Conservation (phyloP, 2,797 vertebrate genomes). For the Chelonia mydas region DNA sequence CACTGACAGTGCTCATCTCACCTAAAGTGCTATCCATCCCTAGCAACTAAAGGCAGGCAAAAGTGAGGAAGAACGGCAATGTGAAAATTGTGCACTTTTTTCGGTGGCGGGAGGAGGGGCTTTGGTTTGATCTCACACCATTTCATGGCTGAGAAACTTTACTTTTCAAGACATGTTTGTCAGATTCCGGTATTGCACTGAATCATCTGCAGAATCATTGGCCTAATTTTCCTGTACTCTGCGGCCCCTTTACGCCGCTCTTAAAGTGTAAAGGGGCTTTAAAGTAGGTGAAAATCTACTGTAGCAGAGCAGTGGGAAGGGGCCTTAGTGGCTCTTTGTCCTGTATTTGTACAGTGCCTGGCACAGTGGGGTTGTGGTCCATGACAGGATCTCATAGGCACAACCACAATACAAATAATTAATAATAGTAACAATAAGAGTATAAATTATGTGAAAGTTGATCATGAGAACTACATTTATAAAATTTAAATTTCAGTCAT, state of each 20-base stretch:
- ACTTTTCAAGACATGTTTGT: conserved; percentile 6
- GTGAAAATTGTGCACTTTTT: conserved; percentile 67
- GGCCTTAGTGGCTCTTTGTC: conserved; percentile 42
- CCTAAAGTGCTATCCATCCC: conserved; percentile 18
- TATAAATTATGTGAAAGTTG: conserved; percentile 6
- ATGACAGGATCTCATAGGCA: not conserved
- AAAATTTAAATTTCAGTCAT: conserved; percentile 53
- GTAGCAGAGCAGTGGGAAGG: conserved; percentile 59
- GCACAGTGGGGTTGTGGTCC: not conserved
- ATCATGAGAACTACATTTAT: conserved; percentile 52
- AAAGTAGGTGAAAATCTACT: conserved; percentile 65
- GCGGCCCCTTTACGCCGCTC: conserved; percentile 60
- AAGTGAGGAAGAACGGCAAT: conserved; percentile 67
- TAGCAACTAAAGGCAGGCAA: conserved; percentile 47
- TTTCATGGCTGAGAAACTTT: conserved; percentile 62
- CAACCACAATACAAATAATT: not conserved
- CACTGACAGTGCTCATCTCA: conserved; percentile 31
- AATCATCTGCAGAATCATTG: not conserved
- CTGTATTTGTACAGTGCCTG: not conserved
- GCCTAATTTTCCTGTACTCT: conserved; percentile 63
- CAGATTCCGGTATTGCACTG: conserved; percentile 69
- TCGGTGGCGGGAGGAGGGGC: conserved; percentile 71
- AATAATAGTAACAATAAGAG: not conserved
- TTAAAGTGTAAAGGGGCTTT: conserved; percentile 58
- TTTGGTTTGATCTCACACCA: conserved; percentile 74